phyloP scores from a whole-genome alignment of 1,140 invertebrate genomes.

The Leptonema lineaticorne region DNA sequence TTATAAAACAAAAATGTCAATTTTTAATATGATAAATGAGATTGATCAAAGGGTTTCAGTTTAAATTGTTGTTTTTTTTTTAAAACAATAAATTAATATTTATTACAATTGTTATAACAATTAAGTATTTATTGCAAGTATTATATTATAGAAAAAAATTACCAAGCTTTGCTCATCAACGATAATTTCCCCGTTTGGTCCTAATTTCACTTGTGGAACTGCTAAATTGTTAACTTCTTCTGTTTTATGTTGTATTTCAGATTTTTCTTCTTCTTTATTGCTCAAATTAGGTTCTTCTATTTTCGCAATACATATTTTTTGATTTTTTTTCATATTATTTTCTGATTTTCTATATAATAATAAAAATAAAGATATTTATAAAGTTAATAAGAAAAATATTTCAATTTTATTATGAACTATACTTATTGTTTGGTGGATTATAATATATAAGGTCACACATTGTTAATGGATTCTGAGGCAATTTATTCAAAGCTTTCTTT shows the following conservation, averaged over 20 bases:
- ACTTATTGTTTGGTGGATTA: conserved; percentile 66
- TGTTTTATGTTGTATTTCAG: conserved; percentile 47
- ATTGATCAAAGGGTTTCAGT: no score
- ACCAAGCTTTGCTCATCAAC: conserved; percentile 84
- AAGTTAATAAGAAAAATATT: neutral
- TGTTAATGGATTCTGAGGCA: conserved; percentile 70
- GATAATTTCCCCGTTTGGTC: conserved; percentile 82
- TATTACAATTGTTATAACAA: no score
- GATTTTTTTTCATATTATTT: conserved; percentile 43
- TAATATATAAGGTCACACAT: conserved; percentile 92
- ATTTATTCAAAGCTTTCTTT: conserved; percentile 59
- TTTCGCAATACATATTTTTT: conserved; percentile 47
- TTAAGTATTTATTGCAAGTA: no score
- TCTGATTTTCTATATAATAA: conserved; percentile 46
- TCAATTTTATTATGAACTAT: neutral
- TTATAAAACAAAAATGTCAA: no score
- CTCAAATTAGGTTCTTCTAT: conserved; percentile 43
- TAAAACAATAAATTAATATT: no score
- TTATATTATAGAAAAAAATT: no score
- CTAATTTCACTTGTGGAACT: conserved; percentile 85
- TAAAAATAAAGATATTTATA: conserved; percentile 4
- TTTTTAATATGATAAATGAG: no score
- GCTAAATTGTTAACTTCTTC: conserved; percentile 59
- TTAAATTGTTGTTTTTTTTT: no score
- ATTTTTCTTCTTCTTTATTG: neutral